Evolutionary conservation across 2,797 vertebrate species (phyloP).

Genomic region (Cossypha heuglini): DNA sequence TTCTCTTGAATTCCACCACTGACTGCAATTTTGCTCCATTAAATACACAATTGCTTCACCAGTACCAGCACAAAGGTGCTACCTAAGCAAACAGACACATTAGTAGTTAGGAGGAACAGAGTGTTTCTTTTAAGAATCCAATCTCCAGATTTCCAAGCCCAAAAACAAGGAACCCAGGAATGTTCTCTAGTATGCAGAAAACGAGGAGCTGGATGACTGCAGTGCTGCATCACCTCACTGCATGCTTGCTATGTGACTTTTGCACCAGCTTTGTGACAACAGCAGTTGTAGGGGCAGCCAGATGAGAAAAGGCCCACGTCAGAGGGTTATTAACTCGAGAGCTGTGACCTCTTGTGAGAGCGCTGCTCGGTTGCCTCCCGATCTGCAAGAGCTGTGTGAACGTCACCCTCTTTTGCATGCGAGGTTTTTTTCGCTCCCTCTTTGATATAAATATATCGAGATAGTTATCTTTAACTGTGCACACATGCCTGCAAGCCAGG

Average conservation of each 20-base stretch:
- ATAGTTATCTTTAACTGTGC: slow-evolving; percentile 29
- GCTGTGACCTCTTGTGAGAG: neutral
- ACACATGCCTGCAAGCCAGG: neutral
- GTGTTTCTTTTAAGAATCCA: neutral
- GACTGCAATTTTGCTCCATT: neutral
- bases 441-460: neutral
- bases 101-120: neutral
- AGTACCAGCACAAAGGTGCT: neutral
- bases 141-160: neutral
- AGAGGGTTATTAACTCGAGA: neutral
- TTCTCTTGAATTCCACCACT: neutral
- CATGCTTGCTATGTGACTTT: neutral
- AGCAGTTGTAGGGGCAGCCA: neutral
- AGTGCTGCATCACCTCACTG: neutral
- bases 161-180: neutral
- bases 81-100: neutral
- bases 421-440: neutral
- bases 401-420: neutral
- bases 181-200: neutral
- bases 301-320: neutral
- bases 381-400: neutral
- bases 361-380: accelerated
- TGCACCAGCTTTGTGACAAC: neutral
- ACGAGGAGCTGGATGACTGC: accelerated
- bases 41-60: neutral